Evolutionary conservation across 2,113 vertebrate species (phyloP).

Genomic region (Dermatemys mawii): DNA sequence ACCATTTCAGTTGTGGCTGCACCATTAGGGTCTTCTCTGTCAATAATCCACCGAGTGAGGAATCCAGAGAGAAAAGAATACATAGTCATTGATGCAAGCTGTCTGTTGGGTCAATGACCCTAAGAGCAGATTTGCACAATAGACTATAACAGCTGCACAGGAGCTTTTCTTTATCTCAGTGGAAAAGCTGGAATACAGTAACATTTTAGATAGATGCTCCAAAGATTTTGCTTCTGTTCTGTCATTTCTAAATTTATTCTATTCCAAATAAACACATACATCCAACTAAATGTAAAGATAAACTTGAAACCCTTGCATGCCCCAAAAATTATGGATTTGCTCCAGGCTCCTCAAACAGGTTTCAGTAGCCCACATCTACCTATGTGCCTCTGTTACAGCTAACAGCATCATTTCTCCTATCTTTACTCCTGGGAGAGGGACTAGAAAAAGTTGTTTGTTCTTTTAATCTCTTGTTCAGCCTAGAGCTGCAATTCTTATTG

Average conservation of each 20-base stretch:
- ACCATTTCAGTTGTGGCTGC: background rate
- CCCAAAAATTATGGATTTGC: background rate
- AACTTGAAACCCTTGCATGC: background rate
- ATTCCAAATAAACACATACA: background rate
- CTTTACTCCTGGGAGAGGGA: background rate
- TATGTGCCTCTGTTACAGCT: background rate
- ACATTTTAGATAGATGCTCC: background rate
- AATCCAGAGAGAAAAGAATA: accelerated
- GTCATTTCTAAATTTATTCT: background rate
- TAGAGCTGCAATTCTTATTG: background rate
- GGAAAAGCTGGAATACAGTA: background rate
- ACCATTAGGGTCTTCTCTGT: background rate
- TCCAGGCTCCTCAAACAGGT: background rate
- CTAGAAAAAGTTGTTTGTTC: background rate
- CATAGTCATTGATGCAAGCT: accelerated
- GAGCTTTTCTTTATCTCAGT: background rate
- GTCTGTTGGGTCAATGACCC: background rate
- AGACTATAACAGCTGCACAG: background rate
- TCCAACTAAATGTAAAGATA: background rate
- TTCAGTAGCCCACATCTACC: background rate
- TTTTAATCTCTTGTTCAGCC: background rate
- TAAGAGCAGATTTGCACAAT: background rate
- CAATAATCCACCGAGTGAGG: accelerated
- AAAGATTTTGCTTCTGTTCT: background rate
- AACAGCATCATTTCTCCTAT: background rate